Evolutionary conservation across 2,888 invertebrate genomes (phyloP).

Genomic region (Hymenopus coronatus): DNA sequence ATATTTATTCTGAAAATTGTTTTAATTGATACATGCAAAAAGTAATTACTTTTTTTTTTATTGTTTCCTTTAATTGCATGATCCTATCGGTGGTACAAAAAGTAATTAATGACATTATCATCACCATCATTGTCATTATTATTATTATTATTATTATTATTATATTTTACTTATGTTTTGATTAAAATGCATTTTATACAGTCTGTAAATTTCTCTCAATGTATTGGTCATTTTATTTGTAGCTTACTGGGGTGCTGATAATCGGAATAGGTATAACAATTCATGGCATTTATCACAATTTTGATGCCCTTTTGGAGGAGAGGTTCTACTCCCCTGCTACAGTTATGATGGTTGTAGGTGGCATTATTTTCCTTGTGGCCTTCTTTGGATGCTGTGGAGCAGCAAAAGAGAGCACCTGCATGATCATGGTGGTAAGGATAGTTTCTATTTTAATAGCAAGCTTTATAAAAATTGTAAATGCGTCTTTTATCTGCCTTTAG

Average conservation of each 20-base stretch:
- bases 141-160: too few species aligned
- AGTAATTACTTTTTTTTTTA: too few species aligned
- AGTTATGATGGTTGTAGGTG: constrained; percentile 71
- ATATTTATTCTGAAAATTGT: too few species aligned
- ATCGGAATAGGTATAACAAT: constrained; percentile 65
- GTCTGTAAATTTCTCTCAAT: too few species aligned
- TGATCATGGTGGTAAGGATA: constrained; percentile 50
- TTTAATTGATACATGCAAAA: too few species aligned
- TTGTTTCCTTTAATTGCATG: too few species aligned
- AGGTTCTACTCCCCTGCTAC: constrained; percentile 71
- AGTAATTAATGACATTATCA: too few species aligned
- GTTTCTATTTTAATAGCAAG: not conserved
- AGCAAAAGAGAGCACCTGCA: constrained; percentile 70
- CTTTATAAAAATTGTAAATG: not conserved
- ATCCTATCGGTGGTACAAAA: too few species aligned
- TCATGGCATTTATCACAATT: constrained; percentile 56
- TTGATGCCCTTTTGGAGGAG: constrained; percentile 57
- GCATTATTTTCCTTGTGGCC: constrained; percentile 70
- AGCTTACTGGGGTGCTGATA: constrained; percentile 67
- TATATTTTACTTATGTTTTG: too few species aligned
- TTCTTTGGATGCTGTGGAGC: constrained; percentile 84
- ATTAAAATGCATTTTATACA: too few species aligned
- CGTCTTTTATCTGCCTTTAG: not conserved
- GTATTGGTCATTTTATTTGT: constrained; percentile 39
- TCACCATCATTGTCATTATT: too few species aligned